Base-by-base conservation (phyloP, 2,113 vertebrate genomes). In the Coreoperca whiteheadi region DNA sequence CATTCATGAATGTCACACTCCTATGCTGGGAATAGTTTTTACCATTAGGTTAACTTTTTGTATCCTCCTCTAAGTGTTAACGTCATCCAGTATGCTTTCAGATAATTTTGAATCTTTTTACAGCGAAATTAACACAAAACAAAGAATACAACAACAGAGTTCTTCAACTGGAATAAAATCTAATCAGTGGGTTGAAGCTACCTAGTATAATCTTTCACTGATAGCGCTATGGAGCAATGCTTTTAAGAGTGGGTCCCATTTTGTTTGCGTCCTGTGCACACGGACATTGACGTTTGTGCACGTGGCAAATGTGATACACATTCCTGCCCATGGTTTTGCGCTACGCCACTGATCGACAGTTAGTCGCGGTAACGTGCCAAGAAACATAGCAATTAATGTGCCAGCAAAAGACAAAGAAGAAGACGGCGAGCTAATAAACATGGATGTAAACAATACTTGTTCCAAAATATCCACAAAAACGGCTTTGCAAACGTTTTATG, bases 1-100 rank as follows among this genome's bases (percentile, higher is more conserved):
- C 57, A 79, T 84, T 84, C 65, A 81, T 73, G 50, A 83, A 25
- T 25, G 71, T 71, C 30, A 59, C 25, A 59, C 6, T 59, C 23
- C 34, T 23, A 14, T 7, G n/a, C 43, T 50, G 56, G 60, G 23
- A 73, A 59, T 8, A 39, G 46, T 20, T 79, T 61, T 63, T 43
- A 71, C n/a, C 30, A 37, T 56, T 48, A 30, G 39, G 39, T 48
- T 20, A 2, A 53, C 25, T 18, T 67, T 43, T 34, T 53, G 20
- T 30, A 51, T 34, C 32, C 34, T 43, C 43, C 53, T 25, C 11
- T 15, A 34, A 54, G 80, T 25, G 15, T 60, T 34, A 1, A 34
- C 46, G 37, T 68, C 43, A 54, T 28, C 7, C 18, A 48, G 23
- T 0, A 8, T 10, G 43, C 43, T n/a, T 4, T 57, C 18, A 46